Evolutionary conservation across 2,888 invertebrate species (phyloP).

Genomic region (Girardia tigrina): DNA sequence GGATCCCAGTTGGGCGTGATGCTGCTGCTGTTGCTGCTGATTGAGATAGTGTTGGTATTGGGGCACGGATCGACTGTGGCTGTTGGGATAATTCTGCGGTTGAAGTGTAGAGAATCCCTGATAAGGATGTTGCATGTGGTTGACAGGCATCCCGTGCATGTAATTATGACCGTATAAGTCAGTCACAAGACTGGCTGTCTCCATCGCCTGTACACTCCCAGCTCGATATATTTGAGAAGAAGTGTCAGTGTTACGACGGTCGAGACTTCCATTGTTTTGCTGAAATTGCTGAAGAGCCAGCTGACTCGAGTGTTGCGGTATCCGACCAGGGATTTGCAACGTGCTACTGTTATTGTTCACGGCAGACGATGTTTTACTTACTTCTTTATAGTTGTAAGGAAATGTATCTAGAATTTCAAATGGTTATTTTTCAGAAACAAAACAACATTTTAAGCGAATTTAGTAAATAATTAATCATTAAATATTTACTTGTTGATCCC

Average conservation of each 20-base stretch:
- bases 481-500: not conserved
- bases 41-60: not conserved
- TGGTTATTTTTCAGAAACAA: not conserved
- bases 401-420: not conserved
- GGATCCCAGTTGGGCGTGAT: constrained; percentile 17
- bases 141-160: not conserved
- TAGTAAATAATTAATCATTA: not conserved
- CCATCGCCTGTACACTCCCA: not conserved
- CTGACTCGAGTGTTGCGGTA: not conserved
- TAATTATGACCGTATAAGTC: not conserved
- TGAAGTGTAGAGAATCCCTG: not conserved
- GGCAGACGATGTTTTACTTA: constrained; percentile 6
- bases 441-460: no score
- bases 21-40: not conserved
- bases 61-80: not conserved
- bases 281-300: not conserved
- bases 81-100: constrained; percentile 8
- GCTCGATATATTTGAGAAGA: not conserved
- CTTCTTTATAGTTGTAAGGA: constrained; percentile 5
- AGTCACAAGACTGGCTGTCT: not conserved
- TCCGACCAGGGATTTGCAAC: constrained; percentile 9
- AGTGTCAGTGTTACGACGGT: not conserved
- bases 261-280: constrained; percentile 16
- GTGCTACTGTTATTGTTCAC: constrained; percentile 10
- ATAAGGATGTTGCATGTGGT: constrained; percentile 1